Evolutionary conservation across 2,888 invertebrate species (phyloP), one percentile per base, ranked within the genome.

Genomic region (Acrobasis suavella): DNA sequence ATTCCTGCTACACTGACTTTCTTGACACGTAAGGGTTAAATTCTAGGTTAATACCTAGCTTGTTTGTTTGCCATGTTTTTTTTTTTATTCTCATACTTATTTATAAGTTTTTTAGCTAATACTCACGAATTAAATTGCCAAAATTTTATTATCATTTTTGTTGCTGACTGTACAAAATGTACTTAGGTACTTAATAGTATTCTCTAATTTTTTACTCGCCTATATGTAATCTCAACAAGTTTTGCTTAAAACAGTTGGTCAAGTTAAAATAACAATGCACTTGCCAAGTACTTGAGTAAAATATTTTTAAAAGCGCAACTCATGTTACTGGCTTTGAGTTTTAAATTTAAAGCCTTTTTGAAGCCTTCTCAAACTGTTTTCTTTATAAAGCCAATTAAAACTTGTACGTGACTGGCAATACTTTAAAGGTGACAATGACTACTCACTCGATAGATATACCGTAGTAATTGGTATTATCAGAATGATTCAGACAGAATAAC

Each of bases 281-380:
- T 22, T 10, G 38, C 14, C 22, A 37, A n/a, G 39, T 55, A 39
- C 16, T 56, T 22, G 16, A 56, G 17, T 9, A 17, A 12, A 39
- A 16, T 8, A 12, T 51, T 42, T 56, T 15, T 39, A 16, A 56
- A 56, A 55, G 55, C 37, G 15, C 9, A 12, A 39, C 39, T 38
- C 54, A 56, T 17, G 42, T 14, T n/a, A 6, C 0, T n/a, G 42
- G 12, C 12, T 14, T 22, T 5, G n/a, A 56, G 16, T 42, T 42
- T 55, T 38, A 16, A 55, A 32, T 37, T 55, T 39, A 55, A 55
- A n/a, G 52, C 15, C 55, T 39, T 39, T 7, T 56, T 39, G 17
- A 42, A 22, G 39, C 52, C 52, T 55, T 42, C 42, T 56, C 56
- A 56, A 56, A 42, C 17, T 42, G 42, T 56, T 56, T 56, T 56